phyloP scores from a whole-genome alignment of 2,113 vertebrate genomes.

The Dissostichus mawsoni region DNA sequence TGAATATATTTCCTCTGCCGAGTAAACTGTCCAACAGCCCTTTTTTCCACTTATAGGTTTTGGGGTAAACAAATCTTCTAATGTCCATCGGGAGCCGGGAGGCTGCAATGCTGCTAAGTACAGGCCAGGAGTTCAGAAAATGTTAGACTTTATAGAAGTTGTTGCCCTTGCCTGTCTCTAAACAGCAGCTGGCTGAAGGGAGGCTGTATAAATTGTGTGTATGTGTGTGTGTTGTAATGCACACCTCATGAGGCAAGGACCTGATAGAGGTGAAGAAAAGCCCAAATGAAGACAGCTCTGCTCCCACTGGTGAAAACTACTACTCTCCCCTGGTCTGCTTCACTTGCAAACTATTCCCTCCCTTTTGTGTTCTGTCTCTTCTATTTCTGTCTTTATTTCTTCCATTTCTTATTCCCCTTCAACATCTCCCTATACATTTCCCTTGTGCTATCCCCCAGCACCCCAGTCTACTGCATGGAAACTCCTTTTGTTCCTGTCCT shows the following conservation, averaged over 20 bases:
- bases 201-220: constrained; percentile 23
- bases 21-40: constrained; percentile 7
- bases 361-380: neutral
- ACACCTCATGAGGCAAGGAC: constrained; percentile 47
- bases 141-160: constrained; percentile 45
- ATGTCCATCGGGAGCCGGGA: constrained; percentile 18
- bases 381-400: neutral
- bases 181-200: constrained; percentile 45
- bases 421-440: neutral
- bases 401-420: neutral
- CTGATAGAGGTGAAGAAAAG: constrained; percentile 56
- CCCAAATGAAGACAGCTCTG: constrained; percentile 47
- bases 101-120: constrained; percentile 26
- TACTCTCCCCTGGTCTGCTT: constrained; percentile 31
- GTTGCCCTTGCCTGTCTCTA: constrained; percentile 65
- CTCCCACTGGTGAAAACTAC: constrained; percentile 27
- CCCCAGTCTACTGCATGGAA: constrained; percentile 10
- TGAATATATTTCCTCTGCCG: constrained; percentile 36
- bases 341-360: neutral
- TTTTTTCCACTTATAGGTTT: constrained; percentile 21
- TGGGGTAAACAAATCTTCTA: constrained; percentile 34
- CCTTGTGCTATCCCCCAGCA: neutral
- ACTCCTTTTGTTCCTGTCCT: constrained; percentile 27
- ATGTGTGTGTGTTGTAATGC: constrained; percentile 38
- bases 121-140: constrained; percentile 39